Evolutionary conservation across 2,113 vertebrate genomes (phyloP).

Genomic region (Rutilus rutilus): DNA sequence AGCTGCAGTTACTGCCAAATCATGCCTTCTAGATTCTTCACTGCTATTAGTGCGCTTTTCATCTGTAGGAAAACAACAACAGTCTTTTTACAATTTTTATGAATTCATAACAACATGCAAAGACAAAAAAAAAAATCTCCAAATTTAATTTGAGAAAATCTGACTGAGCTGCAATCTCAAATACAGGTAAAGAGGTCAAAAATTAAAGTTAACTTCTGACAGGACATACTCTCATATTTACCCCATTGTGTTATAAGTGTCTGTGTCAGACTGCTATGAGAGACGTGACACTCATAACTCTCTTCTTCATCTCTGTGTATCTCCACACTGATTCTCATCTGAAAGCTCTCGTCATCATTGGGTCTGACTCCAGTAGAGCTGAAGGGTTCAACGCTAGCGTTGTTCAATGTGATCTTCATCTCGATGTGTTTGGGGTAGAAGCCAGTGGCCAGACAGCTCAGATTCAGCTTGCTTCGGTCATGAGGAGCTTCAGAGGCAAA

Average conservation of each 20-base stretch:
- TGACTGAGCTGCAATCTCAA: too few relatives aligned
- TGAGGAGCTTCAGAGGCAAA: not conserved
- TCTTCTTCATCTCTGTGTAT: not conserved
- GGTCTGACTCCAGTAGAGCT: not conserved
- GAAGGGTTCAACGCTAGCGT: not conserved
- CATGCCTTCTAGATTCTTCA: too few relatives aligned
- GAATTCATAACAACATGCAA: not conserved
- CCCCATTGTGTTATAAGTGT: too few relatives aligned
- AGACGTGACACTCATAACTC: not conserved
- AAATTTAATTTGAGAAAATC: too few relatives aligned
- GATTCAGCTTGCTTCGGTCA: not conserved
- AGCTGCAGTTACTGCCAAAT: too few relatives aligned
- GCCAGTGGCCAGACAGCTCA: slow-evolving; percentile 21
- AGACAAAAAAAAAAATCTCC: too few relatives aligned
- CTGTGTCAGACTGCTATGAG: not conserved
- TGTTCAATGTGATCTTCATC: not conserved
- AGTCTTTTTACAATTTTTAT: not conserved
- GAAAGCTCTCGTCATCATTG: not conserved
- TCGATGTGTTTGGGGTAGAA: slow-evolving; percentile 7
- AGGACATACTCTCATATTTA: not conserved
- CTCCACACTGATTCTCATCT: not conserved
- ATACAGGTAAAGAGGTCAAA: too few relatives aligned
- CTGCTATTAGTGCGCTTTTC: too few relatives aligned
- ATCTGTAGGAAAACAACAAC: too few relatives aligned
- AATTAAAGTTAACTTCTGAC: too few relatives aligned